Base-by-base conservation (phyloP, 2,888 invertebrate genomes). In the Ischnura elegans region DNA sequence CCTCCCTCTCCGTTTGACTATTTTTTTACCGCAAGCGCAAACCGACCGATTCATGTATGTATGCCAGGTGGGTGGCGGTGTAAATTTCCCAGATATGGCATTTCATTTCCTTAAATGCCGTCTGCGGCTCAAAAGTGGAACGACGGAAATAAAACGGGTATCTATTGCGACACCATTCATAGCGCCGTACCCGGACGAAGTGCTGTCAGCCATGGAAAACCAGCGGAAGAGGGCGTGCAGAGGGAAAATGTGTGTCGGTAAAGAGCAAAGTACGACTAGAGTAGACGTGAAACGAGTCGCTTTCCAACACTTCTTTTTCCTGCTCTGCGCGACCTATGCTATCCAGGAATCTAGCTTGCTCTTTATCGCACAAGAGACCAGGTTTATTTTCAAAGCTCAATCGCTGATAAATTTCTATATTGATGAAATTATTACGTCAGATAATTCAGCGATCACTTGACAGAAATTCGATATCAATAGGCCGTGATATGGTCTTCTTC, bases 61-160 rank as follows among this genome's bases (percentile, higher is more conserved):
- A 76, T 76, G 76, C 36, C 76, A 76, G 29, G 76, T 36, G 76
- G 36, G 76, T 3, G 76, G 76, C 29, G 76, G 29, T 36, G 76
- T 76, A 76, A 76, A 76, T 76, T 76, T 76, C 36, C 76, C 36
- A 8, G 25, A 46, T 43, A 46, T 43, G 86, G 45, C 86, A 45
- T 86, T 86, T 86, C 86, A 86, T 86, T 21, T 86, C 86, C 43
- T 76, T 86, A 43, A 45, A 45, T 86, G 86, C 45, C 86, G 25
- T 46, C 46, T 16, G 86, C 4, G n/a, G 25, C 45, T n/a, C 86
- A n/a, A 86, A 51, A 46, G 46, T 86, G 21, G 86, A 86, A n/a
- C 45, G 25, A n/a, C 45, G 25, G 36, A 43, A 86, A 46, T 86
- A 43, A 86, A 85, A 66, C 0, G 86, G 8, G 25, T 2, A 86